A percentile compares a stretch with the other conserved stretches of the same genome.
Evolutionary conservation across 2,113 vertebrate genomes (phyloP).

Genomic region (Coreoperca whiteheadi): DNA sequence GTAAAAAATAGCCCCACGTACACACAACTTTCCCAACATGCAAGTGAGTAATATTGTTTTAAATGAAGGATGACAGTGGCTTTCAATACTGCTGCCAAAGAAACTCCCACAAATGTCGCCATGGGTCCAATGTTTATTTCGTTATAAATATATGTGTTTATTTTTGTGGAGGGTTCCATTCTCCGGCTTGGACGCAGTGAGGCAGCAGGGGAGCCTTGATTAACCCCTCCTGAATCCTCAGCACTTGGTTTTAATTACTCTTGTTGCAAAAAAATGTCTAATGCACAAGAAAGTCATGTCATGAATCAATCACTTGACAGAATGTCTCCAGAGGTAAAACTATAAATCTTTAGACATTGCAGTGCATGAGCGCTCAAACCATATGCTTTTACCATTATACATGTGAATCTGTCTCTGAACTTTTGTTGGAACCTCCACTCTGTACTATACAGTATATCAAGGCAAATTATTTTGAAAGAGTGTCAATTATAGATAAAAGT

Average conservation of each 20-base stretch:
- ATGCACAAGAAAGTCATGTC: constrained; percentile 4
- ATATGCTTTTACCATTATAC: background rate
- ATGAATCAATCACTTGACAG: constrained; percentile 33
- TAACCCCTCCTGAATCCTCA: constrained; percentile 26
- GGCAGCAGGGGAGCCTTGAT: constrained; percentile 10
- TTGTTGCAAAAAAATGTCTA: background rate
- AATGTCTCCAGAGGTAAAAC: constrained; percentile 21
- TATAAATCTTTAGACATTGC: background rate
- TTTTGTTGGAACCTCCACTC: background rate
- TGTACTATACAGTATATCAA: background rate
- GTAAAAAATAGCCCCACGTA: background rate
- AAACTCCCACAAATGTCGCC: constrained; percentile 55
- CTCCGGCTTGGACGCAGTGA: background rate
- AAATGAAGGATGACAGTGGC: constrained; percentile 66
- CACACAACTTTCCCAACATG: constrained; percentile 31
- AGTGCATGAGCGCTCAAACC: background rate
- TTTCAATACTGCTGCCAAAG: constrained; percentile 58
- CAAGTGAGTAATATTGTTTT: constrained; percentile 63
- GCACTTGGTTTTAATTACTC: constrained; percentile 25
- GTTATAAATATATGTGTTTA: constrained; percentile 65
- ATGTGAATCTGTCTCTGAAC: background rate
- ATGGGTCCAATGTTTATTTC: constrained; percentile 61
- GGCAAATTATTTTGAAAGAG: background rate
- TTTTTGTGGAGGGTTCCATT: constrained; percentile 57
- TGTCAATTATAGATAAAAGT: background rate